Evolutionary conservation across 2,797 vertebrate species (phyloP).

Genomic region (Chanos chanos): DNA sequence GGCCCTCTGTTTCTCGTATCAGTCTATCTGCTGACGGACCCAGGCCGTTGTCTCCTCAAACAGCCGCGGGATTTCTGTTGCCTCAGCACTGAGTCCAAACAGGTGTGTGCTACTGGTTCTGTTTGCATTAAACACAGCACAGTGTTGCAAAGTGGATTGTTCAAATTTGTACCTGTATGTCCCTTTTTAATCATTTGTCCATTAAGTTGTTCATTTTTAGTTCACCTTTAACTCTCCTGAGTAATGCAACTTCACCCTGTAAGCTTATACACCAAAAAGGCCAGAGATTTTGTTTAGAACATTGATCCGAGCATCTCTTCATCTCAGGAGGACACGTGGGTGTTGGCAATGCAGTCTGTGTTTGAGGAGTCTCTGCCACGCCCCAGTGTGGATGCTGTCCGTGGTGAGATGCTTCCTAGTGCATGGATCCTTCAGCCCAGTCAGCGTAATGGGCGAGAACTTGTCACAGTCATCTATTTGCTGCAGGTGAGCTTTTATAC

Average conservation of each 20-base stretch:
- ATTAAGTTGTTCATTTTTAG: no score
- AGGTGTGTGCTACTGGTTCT: slow-evolving; percentile 70
- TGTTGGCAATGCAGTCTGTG: slow-evolving; percentile 90
- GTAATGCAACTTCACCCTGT: neutral
- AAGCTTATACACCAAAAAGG: no score
- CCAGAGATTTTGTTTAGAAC: neutral
- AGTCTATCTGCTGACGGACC: slow-evolving; percentile 88
- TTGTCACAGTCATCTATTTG: slow-evolving; percentile 84
- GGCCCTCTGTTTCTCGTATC: slow-evolving; percentile 37
- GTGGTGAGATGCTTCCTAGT: slow-evolving; percentile 92
- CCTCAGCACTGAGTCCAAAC: slow-evolving; percentile 86
- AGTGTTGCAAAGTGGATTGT: neutral
- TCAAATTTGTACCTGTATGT: no score
- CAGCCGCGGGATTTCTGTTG: slow-evolving; percentile 97
- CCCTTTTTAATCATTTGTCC: no score
- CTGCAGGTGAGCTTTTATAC: slow-evolving; percentile 75
- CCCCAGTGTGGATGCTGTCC: slow-evolving; percentile 78
- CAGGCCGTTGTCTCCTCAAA: slow-evolving; percentile 82
- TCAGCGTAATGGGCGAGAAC: slow-evolving; percentile 70
- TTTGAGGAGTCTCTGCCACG: slow-evolving; percentile 88
- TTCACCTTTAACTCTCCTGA: neutral
- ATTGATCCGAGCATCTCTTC: neutral
- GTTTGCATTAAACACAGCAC: neutral
- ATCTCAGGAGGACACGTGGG: slow-evolving; percentile 74
- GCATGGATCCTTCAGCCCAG: slow-evolving; percentile 89